Evolutionary conservation across 1,140 invertebrate genomes (phyloP).

Genomic region (Araneus ventricosus): DNA sequence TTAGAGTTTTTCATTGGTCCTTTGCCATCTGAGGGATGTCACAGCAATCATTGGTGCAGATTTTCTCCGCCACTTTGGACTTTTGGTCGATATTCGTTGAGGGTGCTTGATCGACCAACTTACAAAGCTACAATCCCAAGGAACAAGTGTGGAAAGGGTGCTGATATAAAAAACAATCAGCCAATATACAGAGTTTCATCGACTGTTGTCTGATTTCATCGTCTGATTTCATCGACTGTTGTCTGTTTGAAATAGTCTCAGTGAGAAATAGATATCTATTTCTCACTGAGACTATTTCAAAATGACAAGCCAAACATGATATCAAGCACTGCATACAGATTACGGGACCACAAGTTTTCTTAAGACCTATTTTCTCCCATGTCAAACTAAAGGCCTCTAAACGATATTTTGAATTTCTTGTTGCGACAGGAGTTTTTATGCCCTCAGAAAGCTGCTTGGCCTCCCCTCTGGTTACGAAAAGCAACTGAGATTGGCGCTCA

Average conservation of each 20-base stretch:
- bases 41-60: background rate
- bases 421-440: background rate
- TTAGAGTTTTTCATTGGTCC: no score
- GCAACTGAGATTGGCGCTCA: conserved; percentile 17
- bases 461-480: background rate
- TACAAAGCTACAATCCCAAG: background rate
- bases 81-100: background rate
- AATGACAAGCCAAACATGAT: no score
- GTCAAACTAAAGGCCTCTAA: no score
- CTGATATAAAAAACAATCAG: background rate
- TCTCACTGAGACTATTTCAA: no score
- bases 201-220: no score
- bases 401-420: no score
- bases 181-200: background rate
- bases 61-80: background rate
- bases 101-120: background rate
- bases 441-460: conserved; percentile 34
- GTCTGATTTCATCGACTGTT: no score
- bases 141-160: background rate
- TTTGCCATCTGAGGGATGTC: background rate
- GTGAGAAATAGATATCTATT: no score
- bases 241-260: no score
- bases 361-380: no score
- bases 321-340: no score
- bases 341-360: no score